Conservation (phyloP, 2,113 vertebrate species). For the Synodontis membranacea region DNA sequence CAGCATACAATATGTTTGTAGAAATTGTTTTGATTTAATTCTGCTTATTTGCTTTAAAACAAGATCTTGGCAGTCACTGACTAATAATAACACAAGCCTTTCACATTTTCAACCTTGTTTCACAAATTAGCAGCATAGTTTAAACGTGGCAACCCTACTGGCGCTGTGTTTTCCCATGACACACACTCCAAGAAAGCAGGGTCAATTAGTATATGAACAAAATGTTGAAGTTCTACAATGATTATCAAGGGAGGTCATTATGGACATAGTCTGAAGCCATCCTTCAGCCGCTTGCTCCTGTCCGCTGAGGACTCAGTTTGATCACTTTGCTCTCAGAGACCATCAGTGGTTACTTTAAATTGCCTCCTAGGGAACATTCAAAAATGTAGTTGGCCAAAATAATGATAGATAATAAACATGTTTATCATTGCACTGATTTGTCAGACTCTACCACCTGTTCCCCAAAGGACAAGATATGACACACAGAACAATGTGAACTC, state of each 20-base stretch:
- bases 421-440: conserved; percentile 36
- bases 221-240: too few relatives aligned
- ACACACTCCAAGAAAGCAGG: too few relatives aligned
- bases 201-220: too few relatives aligned
- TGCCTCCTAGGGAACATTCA: conserved; percentile 47
- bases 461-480: not conserved
- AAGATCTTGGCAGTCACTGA: too few relatives aligned
- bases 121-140: too few relatives aligned
- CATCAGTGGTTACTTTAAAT: conserved; percentile 51
- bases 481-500: not conserved
- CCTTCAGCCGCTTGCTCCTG: conserved; percentile 46
- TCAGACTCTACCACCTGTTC: not conserved
- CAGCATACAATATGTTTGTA: too few relatives aligned
- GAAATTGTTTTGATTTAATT: too few relatives aligned
- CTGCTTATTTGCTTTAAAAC: too few relatives aligned
- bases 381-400: conserved; percentile 25
- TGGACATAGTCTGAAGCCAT: conserved; percentile 5
- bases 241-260: conserved; percentile 44
- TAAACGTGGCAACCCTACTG: too few relatives aligned
- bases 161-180: too few relatives aligned
- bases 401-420: conserved; percentile 51
- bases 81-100: too few relatives aligned
- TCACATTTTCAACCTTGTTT: too few relatives aligned
- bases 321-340: conserved; percentile 19
- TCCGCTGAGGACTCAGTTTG: conserved; percentile 36